These are phyloP conservation scores for Palythoa grandiflora DNA, from an alignment of 92 coral and sea anemone species.

Conservation along the genomic window DNA sequence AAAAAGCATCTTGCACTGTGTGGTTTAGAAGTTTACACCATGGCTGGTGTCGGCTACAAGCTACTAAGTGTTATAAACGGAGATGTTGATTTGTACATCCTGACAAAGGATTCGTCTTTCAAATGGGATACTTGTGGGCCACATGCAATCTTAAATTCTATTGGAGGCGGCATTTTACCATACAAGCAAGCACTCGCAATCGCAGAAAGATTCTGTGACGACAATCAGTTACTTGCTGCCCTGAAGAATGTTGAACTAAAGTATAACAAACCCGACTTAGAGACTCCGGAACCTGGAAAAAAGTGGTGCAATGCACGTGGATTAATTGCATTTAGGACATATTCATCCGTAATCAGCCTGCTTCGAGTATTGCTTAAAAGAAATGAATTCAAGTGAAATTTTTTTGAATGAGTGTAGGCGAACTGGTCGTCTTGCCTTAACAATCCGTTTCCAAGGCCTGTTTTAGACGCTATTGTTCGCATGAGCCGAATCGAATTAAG, in stretches of 20 bases:
- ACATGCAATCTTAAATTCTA: slow-evolving; percentile 71
- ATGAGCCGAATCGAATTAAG: too few relatives aligned
- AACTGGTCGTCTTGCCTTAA: not conserved
- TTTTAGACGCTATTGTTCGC: too few relatives aligned
- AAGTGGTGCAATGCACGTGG: slow-evolving; percentile 77
- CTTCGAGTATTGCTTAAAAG: slow-evolving; percentile 8
- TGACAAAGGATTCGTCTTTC: slow-evolving; percentile 74
- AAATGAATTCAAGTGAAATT: not conserved
- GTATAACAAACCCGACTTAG: slow-evolving; percentile 67
- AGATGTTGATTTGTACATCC: slow-evolving; percentile 68
- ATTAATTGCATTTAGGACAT: slow-evolving; percentile 69
- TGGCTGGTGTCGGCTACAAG: slow-evolving; percentile 79
- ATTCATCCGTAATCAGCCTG: not conserved
- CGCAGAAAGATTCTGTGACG: slow-evolving; percentile 6
- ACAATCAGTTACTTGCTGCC: slow-evolving; percentile 24
- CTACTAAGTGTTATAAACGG: slow-evolving; percentile 76
- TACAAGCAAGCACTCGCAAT: slow-evolving; percentile 56
- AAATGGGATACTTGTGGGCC: slow-evolving; percentile 91
- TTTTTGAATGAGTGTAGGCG: not conserved
- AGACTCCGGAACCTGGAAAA: slow-evolving; percentile 45
- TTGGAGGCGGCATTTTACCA: slow-evolving; percentile 72
- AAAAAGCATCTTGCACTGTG: slow-evolving; percentile 44
- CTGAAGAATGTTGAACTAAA: slow-evolving; percentile 52
- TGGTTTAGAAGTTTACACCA: slow-evolving; percentile 49
- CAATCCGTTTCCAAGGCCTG: too few relatives aligned